phyloP scores from a whole-genome alignment of 2,113 vertebrate genomes.

The Dolichallabes microphthalmus region DNA sequence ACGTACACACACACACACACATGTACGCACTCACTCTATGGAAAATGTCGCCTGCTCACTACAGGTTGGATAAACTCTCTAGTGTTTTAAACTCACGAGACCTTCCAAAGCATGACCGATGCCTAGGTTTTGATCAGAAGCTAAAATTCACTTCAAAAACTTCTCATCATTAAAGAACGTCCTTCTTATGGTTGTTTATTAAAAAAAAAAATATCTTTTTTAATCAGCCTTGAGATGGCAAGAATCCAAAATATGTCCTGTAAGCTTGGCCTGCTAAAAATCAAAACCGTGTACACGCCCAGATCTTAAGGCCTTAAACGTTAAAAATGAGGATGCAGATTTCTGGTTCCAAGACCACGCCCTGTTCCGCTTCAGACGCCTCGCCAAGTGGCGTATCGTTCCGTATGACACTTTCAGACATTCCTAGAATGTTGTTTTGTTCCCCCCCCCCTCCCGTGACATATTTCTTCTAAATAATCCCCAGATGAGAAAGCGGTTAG shows the following conservation, averaged over 20 bases:
- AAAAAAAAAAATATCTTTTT: no score
- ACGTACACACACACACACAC: no score
- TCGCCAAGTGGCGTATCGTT: neutral
- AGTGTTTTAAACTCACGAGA: neutral
- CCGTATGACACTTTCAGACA: neutral
- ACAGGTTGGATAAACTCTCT: neutral
- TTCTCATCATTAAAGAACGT: neutral
- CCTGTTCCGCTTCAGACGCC: neutral
- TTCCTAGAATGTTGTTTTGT: neutral
- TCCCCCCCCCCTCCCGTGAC: no score
- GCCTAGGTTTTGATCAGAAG: neutral
- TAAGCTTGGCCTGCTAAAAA: neutral
- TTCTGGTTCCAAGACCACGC: slow-evolving; percentile 10
- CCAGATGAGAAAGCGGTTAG: neutral
- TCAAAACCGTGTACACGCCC: neutral
- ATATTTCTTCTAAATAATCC: no score
- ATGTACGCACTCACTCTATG: neutral
- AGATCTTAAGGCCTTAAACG: neutral
- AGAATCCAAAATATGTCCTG: neutral
- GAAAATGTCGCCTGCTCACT: slow-evolving; percentile 32
- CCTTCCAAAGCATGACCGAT: neutral
- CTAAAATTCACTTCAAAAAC: neutral
- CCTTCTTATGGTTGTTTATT: no score
- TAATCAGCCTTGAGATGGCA: neutral
- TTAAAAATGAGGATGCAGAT: neutral